Evolutionary conservation across 2,888 invertebrate genomes (phyloP), one percentile per base, ranked within the genome.

Genomic region (Cheilosia grossa): DNA sequence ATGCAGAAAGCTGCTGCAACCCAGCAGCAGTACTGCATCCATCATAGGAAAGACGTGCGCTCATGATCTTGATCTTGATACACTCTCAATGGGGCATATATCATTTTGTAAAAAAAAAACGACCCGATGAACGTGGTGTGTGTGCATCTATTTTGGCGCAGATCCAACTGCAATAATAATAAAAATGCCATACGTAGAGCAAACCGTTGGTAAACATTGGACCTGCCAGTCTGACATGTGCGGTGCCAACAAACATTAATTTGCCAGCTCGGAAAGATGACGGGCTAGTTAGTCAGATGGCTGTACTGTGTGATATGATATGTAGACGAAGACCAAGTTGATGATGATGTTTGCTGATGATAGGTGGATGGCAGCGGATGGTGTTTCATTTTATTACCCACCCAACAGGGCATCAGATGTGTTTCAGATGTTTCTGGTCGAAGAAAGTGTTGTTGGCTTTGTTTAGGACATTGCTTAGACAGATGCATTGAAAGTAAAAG

Each of bases 61-160:
- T 85, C 81, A 81, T 85, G 85, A 85, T 85, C 85, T 85, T 85
- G 83, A 83, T 83, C 83, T 83, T 83, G 85, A 81, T 77, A 61
- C 51, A 61, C 61, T 72, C 75, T 72, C 75, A 85, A 81, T 85
- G 75, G 72, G 61, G 75, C 74, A 85, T 85, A 77, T 72, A 77
- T 85, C 70, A 85, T 75, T 59, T 54, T 49, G 13, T 13, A n/a
- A 21, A 27, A 56, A 30, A 44, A 42, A 30, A 53, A 63, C 42
- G 33, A 40, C 27, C 27, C 51, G 13, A 24, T 15, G 3, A 15
- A 44, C 10, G 21, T 21, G 21, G 21, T 27, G 44, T 58, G 70
- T 53, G 58, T 83, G 73, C 67, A 79, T 79, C 64, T 75, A 85
- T 85, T 51, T 85, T 85, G 85, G 85, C 81, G 5, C 64, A 17